phyloP scores from a whole-genome alignment of 2,113 vertebrate genomes.

The Fukomys damarensis region DNA sequence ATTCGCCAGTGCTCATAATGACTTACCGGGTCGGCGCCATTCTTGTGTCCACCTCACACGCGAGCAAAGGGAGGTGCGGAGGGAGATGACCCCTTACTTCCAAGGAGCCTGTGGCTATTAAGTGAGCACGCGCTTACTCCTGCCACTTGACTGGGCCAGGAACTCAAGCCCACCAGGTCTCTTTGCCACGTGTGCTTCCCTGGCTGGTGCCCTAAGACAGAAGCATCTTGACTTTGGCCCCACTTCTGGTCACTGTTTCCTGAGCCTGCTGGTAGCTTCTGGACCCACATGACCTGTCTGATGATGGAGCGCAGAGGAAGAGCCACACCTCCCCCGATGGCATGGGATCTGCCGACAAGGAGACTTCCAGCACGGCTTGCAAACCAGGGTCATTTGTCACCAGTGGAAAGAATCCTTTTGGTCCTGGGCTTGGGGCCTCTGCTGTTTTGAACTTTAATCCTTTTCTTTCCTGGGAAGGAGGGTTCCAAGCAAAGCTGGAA shows the following conservation, averaged over 20 bases:
- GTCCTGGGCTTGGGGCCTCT: not conserved
- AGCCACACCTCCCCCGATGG: not conserved
- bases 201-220: not conserved
- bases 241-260: not conserved
- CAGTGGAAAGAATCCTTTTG: not conserved
- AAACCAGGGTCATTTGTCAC: not conserved
- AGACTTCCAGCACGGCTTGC: not conserved
- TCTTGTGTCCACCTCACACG: not conserved
- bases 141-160: not conserved
- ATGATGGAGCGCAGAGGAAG: not conserved
- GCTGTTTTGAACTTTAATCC: not conserved
- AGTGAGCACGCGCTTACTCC: not conserved
- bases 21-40: not conserved
- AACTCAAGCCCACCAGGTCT: not conserved
- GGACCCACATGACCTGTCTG: rapidly evolving
- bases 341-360: not conserved
- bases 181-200: not conserved
- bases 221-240: not conserved
- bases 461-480: not conserved
- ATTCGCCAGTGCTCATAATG: not conserved
- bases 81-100: not conserved
- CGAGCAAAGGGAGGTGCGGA: not conserved
- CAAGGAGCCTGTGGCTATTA: not conserved
- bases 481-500: not conserved
- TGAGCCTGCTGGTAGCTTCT: not conserved